Evolutionary conservation across 2,797 vertebrate species (phyloP).

Genomic region (Tenualosa ilisha): DNA sequence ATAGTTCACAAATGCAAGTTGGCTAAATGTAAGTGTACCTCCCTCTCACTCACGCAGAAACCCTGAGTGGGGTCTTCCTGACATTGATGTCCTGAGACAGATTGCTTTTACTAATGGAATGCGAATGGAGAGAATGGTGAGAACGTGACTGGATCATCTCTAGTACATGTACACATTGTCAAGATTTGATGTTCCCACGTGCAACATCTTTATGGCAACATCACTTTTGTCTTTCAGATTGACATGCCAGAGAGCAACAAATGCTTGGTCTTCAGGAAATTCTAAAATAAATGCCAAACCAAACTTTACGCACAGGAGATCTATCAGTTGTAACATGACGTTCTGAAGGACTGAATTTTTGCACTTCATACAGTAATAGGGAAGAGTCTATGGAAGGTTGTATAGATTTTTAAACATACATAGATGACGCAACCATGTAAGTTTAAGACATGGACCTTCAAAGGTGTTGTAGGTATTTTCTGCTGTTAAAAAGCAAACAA

Average conservation of each 20-base stretch:
- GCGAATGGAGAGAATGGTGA: constrained; percentile 73
- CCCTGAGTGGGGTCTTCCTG: constrained; percentile 75
- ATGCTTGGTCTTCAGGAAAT: constrained; percentile 74
- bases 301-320: neutral
- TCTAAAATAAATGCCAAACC: constrained; percentile 40
- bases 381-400: neutral
- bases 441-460: neutral
- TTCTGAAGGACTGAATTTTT: constrained; percentile 17
- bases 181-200: neutral
- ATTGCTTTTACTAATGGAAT: constrained; percentile 65
- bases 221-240: constrained; percentile 56
- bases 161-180: neutral
- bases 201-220: neutral
- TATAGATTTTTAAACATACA: neutral
- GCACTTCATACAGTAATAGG: neutral
- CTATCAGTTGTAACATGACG: neutral
- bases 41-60: constrained; percentile 59
- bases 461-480: neutral
- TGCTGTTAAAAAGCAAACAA: neutral
- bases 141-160: constrained; percentile 23
- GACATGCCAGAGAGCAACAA: constrained; percentile 76
- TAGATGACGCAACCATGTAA: neutral
- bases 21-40: neutral
- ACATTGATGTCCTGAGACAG: constrained; percentile 75
- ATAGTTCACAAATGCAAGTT: no score